These are phyloP conservation scores for Acanthosepion pharaonis DNA, from an alignment of 2,888 invertebrate genomes.

Conservation along the genomic window DNA sequence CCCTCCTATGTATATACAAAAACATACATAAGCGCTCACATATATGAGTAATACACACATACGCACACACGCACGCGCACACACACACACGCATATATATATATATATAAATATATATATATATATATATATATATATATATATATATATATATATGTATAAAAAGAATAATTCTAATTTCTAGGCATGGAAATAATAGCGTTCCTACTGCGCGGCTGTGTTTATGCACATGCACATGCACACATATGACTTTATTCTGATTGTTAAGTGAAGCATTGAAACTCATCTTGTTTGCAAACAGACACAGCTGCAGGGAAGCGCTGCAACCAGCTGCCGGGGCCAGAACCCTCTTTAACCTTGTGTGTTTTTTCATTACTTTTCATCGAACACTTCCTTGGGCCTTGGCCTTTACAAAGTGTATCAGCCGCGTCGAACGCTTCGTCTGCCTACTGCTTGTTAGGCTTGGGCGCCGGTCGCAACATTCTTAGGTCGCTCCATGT, in stretches of 20 bases:
- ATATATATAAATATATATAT: background rate
- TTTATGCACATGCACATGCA: background rate
- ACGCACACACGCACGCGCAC: background rate
- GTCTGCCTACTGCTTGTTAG: background rate
- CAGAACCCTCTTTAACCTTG: slow-evolving; percentile 10
- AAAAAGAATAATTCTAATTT: background rate
- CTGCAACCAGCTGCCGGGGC: slow-evolving; percentile 13
- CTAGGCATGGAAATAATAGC: background rate
- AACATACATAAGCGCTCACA: background rate
- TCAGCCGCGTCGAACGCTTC: background rate
- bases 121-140: slow-evolving; percentile 3
- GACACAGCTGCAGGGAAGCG: background rate
- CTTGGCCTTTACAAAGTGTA: background rate
- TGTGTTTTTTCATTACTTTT: slow-evolving; percentile 22
- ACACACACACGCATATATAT: background rate
- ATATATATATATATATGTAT: background rate
- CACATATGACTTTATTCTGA: background rate
- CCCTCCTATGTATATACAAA: too few relatives aligned
- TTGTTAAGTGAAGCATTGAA: background rate
- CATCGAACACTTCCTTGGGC: slow-evolving; percentile 20
- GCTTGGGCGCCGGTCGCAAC: background rate
- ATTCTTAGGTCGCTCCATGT: background rate
- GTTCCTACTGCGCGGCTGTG: background rate
- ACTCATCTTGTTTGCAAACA: background rate
- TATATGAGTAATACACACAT: background rate